A percentile compares a stretch with the other conserved stretches of the same genome.
phyloP scores from a whole-genome alignment of 2,888 invertebrate genomes.

The Copidosoma aretas region DNA sequence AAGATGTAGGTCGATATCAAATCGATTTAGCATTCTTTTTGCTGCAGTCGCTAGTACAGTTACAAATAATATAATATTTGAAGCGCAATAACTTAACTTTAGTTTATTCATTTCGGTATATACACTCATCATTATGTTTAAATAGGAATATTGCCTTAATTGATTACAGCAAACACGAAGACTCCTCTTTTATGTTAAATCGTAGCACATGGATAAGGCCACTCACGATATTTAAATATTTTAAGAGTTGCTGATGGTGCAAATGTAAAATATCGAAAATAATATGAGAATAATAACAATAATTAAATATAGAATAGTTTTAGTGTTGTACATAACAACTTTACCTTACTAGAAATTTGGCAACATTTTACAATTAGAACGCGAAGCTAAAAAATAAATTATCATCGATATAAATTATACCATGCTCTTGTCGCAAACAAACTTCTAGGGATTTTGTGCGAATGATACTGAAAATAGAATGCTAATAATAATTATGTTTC shows the following conservation, averaged over 20 bases:
- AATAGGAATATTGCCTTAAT: constrained; percentile 7
- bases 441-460: no score
- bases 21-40: constrained; percentile 43
- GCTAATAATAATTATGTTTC: no score
- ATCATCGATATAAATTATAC: no score
- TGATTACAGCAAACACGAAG: constrained; percentile 14
- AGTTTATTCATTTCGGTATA: constrained; percentile 41
- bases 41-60: constrained; percentile 37
- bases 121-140: constrained; percentile 45
- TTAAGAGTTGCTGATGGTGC: constrained; percentile 38
- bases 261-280: constrained; percentile 32
- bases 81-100: constrained; percentile 38
- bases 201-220: constrained; percentile 20
- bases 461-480: no score
- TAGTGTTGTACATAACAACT: background rate
- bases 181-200: constrained; percentile 10
- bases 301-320: background rate
- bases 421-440: no score
- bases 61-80: constrained; percentile 42
- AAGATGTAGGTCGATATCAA: constrained; percentile 46
- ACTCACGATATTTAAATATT: constrained; percentile 12
- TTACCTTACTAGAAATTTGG: no score
- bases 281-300: constrained; percentile 37
- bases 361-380: no score
- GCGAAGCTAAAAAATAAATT: no score